Conservation (phyloP, 2,113 vertebrate genomes). For the Polyodon spathula region DNA sequence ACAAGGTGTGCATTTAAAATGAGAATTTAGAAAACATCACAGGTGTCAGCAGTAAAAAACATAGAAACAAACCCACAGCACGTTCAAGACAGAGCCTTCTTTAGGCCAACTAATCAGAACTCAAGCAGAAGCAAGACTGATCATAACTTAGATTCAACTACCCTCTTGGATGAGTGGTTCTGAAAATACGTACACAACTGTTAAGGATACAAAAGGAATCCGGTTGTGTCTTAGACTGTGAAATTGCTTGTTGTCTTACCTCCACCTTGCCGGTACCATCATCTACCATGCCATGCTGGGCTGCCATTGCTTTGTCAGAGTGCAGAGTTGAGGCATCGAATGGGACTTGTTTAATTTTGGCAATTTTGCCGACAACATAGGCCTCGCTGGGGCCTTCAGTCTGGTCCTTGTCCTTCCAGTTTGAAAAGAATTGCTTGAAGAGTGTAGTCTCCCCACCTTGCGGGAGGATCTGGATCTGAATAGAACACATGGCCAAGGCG, state of each 20-base stretch:
- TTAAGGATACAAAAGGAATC: too few relatives aligned
- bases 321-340: conserved; percentile 52
- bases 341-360: conserved; percentile 44
- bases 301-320: conserved; percentile 45
- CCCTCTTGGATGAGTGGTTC: too few relatives aligned
- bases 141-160: too few relatives aligned
- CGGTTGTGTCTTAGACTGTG: too few relatives aligned
- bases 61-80: too few relatives aligned
- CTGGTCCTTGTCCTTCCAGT: conserved; percentile 53
- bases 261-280: conserved; percentile 53
- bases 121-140: too few relatives aligned
- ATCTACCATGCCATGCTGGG: conserved; percentile 58
- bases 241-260: conserved; percentile 29
- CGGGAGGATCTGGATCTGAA: conserved; percentile 49
- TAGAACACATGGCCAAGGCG: not conserved
- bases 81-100: too few relatives aligned
- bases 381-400: conserved; percentile 36
- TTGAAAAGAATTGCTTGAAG: conserved; percentile 61
- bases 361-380: conserved; percentile 39
- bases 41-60: too few relatives aligned
- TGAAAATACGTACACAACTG: too few relatives aligned
- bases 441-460: conserved; percentile 45
- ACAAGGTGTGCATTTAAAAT: too few relatives aligned
- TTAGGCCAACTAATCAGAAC: too few relatives aligned
- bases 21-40: too few relatives aligned